Evolutionary conservation across 2,797 vertebrate genomes (phyloP), one percentile per base, ranked within the genome.

Genomic region (Pogonophryne albipinna): DNA sequence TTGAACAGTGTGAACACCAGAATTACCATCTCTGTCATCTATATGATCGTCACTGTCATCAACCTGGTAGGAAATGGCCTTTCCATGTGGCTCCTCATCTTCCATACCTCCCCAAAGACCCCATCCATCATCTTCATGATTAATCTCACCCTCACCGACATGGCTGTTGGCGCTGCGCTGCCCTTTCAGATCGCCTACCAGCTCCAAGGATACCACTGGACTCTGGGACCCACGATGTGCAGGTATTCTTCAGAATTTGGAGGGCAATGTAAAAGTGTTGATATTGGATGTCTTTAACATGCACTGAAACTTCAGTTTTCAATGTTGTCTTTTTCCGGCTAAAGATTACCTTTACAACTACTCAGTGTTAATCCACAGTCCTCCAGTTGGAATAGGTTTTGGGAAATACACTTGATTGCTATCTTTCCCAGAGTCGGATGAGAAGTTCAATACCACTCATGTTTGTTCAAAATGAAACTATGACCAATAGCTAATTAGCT

Each of bases 91-190:
- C 92, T 99, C 5, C 95, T 99, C 10, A 62, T 94, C 57, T 95
- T 94, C 2, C 95, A 92, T 74, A 97, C 97, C 47, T 95, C 94
- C 20, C 97, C 97, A 7, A 95, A 95, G 86, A 96, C 95, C 0
- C 91, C 97, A 1, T 96, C 97, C 27, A 94, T 97, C 76, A 96
- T 99, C 85, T 97, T 97, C 90, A 98, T 99, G 98, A 98, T 99
- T 79, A 97, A 99, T 81, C 95, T 99, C 45, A 98, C 96, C 74
- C 74, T 97, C 69, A 97, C 97, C 0, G 98, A 99, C 88, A 87
- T 99, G 66, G 90, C 92, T 44, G 87, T 99, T 4, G 96, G 96
- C 3, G 5, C 70, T 6, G 96, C 95, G 34, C 91, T 99, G 38
- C 98, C 98, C 0, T 97, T 98, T 85, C 98, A 99, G 93, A 97